Evolutionary conservation across 2,113 vertebrate genomes (phyloP).

Genomic region (Gobius niger): DNA sequence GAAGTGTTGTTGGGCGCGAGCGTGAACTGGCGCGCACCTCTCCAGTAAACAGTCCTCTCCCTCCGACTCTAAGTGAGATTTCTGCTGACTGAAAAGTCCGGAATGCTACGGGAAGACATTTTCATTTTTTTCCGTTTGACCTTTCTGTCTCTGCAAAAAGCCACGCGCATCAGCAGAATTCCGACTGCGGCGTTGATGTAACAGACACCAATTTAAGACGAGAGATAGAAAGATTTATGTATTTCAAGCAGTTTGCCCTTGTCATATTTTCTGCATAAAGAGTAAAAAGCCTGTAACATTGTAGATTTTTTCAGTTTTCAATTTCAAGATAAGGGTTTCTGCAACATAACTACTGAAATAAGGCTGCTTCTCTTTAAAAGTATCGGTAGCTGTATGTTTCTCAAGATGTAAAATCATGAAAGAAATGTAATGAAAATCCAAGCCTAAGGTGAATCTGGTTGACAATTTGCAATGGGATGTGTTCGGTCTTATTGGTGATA

Average conservation of each 20-base stretch:
- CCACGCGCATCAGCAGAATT: conserved; percentile 1
- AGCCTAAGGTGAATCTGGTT: too few species aligned
- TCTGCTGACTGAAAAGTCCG: conserved; percentile 10
- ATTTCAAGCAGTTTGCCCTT: neutral
- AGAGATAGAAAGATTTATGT: neutral
- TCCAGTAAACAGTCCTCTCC: conserved; percentile 14
- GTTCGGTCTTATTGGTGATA: too few species aligned
- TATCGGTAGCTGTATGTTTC: too few species aligned
- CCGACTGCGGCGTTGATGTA: neutral
- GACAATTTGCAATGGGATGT: too few species aligned
- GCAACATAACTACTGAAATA: too few species aligned
- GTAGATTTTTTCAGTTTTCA: too few species aligned
- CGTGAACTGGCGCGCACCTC: conserved; percentile 14
- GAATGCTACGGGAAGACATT: conserved; percentile 10
- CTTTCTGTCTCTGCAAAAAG: conserved; percentile 1
- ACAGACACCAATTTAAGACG: neutral
- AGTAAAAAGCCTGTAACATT: neutral
- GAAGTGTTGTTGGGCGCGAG: conserved; percentile 12
- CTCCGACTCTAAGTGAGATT: neutral
- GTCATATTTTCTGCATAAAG: neutral
- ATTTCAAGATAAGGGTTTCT: too few species aligned
- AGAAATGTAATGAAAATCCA: neutral
- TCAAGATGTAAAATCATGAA: neutral
- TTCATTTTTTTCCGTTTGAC: neutral
- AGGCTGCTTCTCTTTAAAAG: too few species aligned